phyloP scores from a whole-genome alignment of 2,797 vertebrate genomes.

The Xenentodon cancila region DNA sequence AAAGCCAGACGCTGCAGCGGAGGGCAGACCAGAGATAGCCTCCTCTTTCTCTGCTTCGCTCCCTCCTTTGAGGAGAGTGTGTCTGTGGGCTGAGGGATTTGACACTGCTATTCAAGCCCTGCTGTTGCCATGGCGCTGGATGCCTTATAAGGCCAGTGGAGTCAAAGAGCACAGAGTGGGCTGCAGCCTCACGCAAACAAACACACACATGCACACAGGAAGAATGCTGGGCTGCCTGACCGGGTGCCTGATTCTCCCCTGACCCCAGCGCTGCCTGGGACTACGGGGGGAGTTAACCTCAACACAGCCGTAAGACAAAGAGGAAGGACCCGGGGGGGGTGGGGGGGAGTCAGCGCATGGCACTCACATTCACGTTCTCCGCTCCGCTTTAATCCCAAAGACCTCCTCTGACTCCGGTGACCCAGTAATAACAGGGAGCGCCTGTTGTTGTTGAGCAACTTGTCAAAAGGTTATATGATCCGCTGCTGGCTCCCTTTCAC shows the following conservation, averaged over 20 bases:
- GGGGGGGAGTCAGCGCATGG: constrained; percentile 37
- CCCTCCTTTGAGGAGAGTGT: constrained; percentile 77
- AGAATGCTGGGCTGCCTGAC: constrained; percentile 77
- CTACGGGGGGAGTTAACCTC: constrained; percentile 75
- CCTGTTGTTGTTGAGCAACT: constrained; percentile 70
- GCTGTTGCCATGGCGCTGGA: constrained; percentile 87
- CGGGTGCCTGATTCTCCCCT: constrained; percentile 71
- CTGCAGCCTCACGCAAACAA: constrained; percentile 63
- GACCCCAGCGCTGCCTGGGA: constrained; percentile 73
- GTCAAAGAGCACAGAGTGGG: constrained; percentile 89
- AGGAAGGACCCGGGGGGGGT: constrained; percentile 30
- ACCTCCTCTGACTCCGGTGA: constrained; percentile 76
- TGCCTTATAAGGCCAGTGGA: constrained; percentile 92
- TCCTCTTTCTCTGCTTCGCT: constrained; percentile 57
- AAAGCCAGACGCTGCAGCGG: constrained; percentile 65
- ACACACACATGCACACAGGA: constrained; percentile 62
- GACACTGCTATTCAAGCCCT: constrained; percentile 90
- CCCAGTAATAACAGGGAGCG: constrained; percentile 73
- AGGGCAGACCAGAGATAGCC: constrained; percentile 74
- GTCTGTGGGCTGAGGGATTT: constrained; percentile 89
- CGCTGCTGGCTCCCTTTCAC: constrained; percentile 59
- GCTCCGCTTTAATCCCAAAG: constrained; percentile 66
- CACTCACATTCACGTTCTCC: constrained; percentile 66
- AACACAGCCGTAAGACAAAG: constrained; percentile 65
- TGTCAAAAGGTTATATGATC: constrained; percentile 73